Evolutionary conservation across 2,797 vertebrate genomes (phyloP).

Genomic region (Pteropus rufus): DNA sequence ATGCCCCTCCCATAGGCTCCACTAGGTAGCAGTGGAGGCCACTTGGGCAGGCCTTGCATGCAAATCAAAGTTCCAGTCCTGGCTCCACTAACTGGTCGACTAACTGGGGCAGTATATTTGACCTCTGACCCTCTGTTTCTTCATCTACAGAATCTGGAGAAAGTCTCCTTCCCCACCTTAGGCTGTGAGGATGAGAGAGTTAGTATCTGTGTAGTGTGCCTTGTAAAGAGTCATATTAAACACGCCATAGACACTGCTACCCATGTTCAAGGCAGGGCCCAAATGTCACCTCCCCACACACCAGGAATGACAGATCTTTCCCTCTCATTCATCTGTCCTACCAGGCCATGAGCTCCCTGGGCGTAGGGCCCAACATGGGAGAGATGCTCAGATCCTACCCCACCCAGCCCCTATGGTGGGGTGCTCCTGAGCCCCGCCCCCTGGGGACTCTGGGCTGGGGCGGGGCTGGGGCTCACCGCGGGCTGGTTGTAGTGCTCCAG

Average conservation of each 20-base stretch:
- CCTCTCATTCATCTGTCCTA: neutral
- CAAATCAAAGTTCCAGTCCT: neutral
- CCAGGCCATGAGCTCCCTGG: neutral
- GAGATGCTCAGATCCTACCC: neutral
- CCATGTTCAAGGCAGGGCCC: neutral
- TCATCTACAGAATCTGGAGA: neutral
- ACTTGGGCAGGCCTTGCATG: neutral
- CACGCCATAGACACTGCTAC: too few species aligned
- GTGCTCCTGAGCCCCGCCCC: neutral
- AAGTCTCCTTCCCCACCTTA: neutral
- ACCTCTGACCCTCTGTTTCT: neutral
- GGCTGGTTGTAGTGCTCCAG: constrained; percentile 98
- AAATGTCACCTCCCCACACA: neutral
- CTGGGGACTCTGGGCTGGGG: neutral
- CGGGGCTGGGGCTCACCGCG: constrained; percentile 85
- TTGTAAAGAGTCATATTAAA: neutral
- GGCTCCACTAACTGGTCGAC: neutral
- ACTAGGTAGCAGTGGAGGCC: neutral
- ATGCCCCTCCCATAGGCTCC: neutral
- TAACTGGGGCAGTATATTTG: neutral
- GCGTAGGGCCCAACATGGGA: fast-evolving
- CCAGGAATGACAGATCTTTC: neutral
- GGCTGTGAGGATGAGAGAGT: neutral
- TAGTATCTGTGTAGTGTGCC: fast-evolving
- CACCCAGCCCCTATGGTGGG: too few species aligned